Evolutionary conservation across 1,140 invertebrate genomes (phyloP).

Genomic region (Nephila pilipes): DNA sequence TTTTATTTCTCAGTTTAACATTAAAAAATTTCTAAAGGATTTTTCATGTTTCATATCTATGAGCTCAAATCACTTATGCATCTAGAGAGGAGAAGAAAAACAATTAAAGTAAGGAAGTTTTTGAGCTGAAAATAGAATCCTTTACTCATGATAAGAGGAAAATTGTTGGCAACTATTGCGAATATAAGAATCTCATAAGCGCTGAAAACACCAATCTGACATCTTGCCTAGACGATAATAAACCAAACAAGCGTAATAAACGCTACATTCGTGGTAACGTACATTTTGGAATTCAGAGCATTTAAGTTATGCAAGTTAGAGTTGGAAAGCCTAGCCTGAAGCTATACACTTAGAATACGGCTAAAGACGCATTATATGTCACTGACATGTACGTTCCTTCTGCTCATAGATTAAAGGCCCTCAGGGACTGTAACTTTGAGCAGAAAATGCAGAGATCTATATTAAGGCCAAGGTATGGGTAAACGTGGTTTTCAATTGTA

Average conservation of each 20-base stretch:
- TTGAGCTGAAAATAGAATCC: neutral
- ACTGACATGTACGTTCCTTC: neutral
- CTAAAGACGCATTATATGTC: slow-evolving; percentile 15
- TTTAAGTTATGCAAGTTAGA: slow-evolving; percentile 52
- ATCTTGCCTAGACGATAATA: slow-evolving; percentile 7
- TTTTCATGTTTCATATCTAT: too few relatives aligned
- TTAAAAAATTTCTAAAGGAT: too few relatives aligned
- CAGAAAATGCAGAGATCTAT: neutral
- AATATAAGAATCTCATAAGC: neutral
- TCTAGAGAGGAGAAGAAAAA: neutral
- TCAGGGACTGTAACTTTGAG: neutral
- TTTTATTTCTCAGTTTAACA: too few relatives aligned
- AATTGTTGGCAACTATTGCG: neutral
- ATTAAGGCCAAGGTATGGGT: neutral
- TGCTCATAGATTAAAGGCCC: slow-evolving; percentile 7
- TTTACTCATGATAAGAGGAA: neutral
- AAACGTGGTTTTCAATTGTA: neutral
- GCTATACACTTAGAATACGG: neutral
- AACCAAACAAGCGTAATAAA: slow-evolving; percentile 4
- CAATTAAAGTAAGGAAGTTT: neutral
- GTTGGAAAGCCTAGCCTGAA: neutral
- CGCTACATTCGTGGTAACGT: neutral
- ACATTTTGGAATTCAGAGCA: neutral
- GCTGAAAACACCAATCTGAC: neutral
- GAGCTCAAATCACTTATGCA: too few relatives aligned